Percentiles rank a stretch among this genome's conserved stretches.
phyloP scores from a whole-genome alignment of 2,113 vertebrate species.

The Anolis sagrei region DNA sequence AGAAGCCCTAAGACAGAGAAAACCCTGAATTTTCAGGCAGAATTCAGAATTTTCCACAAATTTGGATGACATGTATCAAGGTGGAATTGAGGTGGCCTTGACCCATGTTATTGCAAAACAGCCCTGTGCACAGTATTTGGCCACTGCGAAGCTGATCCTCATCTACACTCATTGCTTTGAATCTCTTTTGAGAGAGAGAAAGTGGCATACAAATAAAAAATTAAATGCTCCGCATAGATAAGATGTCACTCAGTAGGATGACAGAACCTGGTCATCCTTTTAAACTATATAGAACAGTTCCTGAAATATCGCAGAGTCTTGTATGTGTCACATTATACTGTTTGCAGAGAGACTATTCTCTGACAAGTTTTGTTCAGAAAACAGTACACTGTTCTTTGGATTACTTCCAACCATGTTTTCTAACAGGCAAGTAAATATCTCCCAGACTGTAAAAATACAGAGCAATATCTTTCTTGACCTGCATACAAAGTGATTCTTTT shows the following conservation, averaged over 20 bases:
- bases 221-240: too few species aligned
- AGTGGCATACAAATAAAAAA: too few species aligned
- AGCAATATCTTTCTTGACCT: constrained; percentile 21
- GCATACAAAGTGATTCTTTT: constrained; percentile 11
- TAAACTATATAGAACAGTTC: constrained; percentile 18
- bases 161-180: too few species aligned
- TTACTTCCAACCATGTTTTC: constrained; percentile 31
- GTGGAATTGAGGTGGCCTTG: too few species aligned
- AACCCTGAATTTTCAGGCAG: too few species aligned
- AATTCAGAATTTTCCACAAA: too few species aligned
- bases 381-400: background rate
- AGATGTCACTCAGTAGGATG: background rate
- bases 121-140: too few species aligned
- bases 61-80: too few species aligned
- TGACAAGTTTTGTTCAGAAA: background rate
- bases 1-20: too few species aligned
- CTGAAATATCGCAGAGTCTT: background rate
- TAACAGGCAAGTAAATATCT: constrained; percentile 20
- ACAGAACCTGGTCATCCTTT: background rate
- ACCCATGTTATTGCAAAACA: too few species aligned
- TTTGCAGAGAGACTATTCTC: constrained; percentile 15
- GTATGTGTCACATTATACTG: background rate
- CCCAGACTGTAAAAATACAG: constrained; percentile 11
- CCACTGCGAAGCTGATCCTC: too few species aligned
- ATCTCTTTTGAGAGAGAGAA: too few species aligned